phyloP scores from a whole-genome alignment of 2,888 invertebrate species.

The Ichneumoninae sp. region DNA sequence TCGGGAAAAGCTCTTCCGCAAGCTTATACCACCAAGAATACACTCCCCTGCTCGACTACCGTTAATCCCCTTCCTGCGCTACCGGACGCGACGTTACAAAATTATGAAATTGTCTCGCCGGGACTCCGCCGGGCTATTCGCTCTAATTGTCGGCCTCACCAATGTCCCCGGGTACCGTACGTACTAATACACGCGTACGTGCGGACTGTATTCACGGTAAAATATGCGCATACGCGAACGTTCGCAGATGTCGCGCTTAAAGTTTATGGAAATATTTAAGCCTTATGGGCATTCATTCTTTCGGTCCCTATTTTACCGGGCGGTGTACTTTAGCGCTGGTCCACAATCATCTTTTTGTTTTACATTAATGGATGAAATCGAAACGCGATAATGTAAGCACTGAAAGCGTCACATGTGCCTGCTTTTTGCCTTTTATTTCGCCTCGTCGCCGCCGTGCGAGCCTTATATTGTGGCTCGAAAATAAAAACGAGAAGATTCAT shows the following conservation, averaged over 20 bases:
- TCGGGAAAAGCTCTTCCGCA: conserved; percentile 41
- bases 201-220: not conserved
- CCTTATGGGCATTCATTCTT: not conserved
- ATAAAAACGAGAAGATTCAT: not conserved
- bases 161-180: not conserved
- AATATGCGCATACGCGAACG: conserved; percentile 9
- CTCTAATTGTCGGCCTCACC: conserved; percentile 55
- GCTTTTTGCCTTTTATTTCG: too few relatives aligned
- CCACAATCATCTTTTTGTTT: not conserved
- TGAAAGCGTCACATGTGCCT: not conserved
- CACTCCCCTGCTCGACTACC: conserved; percentile 24
- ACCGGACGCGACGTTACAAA: conserved; percentile 48
- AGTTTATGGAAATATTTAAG: conserved; percentile 6
- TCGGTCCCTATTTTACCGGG: not conserved
- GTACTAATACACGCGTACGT: not conserved
- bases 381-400: not conserved
- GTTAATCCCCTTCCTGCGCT: conserved; percentile 30
- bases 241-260: not conserved
- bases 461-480: not conserved
- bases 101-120: conserved; percentile 61
- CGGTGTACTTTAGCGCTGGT: not conserved
- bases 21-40: conserved; percentile 56
- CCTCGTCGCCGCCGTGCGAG: too few relatives aligned
- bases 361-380: not conserved
- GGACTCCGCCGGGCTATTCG: conserved; percentile 42